Conservation (phyloP, 2,888 invertebrate genomes). For the Bugula neritina region DNA sequence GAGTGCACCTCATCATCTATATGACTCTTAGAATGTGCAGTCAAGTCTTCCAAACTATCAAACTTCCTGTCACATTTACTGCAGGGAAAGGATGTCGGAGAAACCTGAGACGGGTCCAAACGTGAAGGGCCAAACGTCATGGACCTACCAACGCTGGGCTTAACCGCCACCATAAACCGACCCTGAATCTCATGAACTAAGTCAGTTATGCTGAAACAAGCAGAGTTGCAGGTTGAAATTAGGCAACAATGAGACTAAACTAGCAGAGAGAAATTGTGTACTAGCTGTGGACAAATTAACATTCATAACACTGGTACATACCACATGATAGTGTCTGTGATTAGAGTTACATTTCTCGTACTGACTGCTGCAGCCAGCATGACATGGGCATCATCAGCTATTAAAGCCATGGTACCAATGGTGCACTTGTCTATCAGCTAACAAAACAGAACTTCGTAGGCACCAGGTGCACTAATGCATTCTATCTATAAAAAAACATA, state of each 20-base stretch:
- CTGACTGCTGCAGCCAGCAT: conserved; percentile 24
- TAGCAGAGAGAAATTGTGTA: no score
- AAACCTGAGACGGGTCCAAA: neutral
- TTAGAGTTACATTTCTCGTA: neutral
- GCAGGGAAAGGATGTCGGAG: neutral
- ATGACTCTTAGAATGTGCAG: conserved; percentile 1
- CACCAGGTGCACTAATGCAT: no score
- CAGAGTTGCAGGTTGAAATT: no score
- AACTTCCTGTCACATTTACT: conserved; percentile 6
- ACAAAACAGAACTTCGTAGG: no score
- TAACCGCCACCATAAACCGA: neutral
- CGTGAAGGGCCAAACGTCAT: conserved; percentile 12
- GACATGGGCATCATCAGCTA: conserved; percentile 20
- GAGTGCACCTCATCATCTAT: conserved; percentile 10
- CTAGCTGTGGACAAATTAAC: no score
- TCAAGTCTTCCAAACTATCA: neutral
- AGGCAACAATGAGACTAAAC: no score
- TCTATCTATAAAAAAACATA: no score
- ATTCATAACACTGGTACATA: neutral
- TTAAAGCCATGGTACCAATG: conserved; percentile 3
- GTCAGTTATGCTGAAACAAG: conserved; percentile 8
- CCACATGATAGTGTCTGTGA: conserved; percentile 24
- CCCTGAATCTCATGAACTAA: conserved; percentile 14
- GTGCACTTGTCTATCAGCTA: no score
- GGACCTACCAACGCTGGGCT: neutral